phyloP scores from a whole-genome alignment of 2,113 vertebrate genomes.

The Daubentonia madagascariensis region DNA sequence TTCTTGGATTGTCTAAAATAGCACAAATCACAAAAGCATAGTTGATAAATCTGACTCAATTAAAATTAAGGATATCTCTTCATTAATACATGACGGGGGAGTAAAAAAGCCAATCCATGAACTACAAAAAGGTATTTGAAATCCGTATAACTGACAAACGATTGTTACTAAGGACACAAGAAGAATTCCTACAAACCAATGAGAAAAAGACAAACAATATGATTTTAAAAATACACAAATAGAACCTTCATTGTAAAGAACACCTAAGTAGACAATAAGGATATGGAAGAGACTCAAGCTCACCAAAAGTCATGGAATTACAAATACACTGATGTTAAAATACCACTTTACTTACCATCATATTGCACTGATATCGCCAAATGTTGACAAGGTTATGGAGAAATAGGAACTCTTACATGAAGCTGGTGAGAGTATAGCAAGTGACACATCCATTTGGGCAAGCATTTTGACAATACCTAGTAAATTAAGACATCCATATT shows the following conservation, averaged over 20 bases:
- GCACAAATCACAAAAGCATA: too few species aligned
- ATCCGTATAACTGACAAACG: background rate
- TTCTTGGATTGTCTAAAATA: background rate
- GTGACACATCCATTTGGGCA: too few species aligned
- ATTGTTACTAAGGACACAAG: background rate
- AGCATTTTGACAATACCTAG: background rate
- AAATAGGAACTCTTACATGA: background rate
- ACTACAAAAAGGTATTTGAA: background rate
- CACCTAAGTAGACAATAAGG: background rate
- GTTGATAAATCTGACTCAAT: background rate
- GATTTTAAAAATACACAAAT: background rate
- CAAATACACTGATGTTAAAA: background rate
- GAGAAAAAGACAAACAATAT: background rate
- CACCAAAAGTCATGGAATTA: background rate
- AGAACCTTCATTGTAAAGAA: background rate
- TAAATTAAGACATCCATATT: accelerated
- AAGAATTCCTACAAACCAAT: background rate
- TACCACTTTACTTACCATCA: background rate
- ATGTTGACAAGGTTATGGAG: background rate
- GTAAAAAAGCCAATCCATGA: background rate
- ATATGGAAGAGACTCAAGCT: background rate
- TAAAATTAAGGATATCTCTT: background rate
- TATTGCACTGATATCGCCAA: background rate
- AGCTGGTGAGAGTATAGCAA: too few species aligned
- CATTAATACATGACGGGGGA: background rate